Evolutionary conservation across 1,140 invertebrate species (phyloP).

Genomic region (Oryctes rhinoceros): DNA sequence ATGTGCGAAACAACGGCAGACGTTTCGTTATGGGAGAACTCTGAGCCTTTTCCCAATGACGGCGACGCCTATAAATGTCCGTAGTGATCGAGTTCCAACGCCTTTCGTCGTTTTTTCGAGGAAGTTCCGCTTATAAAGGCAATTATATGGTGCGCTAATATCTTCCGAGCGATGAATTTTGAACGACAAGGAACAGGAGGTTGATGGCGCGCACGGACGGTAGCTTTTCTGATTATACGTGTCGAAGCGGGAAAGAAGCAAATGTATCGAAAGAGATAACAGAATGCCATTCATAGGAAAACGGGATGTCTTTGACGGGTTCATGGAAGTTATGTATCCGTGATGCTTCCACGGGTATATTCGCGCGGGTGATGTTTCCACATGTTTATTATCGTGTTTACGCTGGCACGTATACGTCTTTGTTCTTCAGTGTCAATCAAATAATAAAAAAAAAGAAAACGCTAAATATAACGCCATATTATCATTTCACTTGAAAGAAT

Average conservation of each 20-base stretch:
- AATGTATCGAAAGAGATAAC: slow-evolving; percentile 30
- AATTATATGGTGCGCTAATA: slow-evolving; percentile 32
- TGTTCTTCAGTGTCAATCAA: no score
- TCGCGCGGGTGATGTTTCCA: no score
- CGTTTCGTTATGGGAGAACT: slow-evolving; percentile 3
- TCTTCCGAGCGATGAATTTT: slow-evolving; percentile 27
- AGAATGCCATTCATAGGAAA: background rate
- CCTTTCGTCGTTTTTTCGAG: background rate
- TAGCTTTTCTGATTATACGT: slow-evolving; percentile 2
- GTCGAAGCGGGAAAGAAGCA: background rate
- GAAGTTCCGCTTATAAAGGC: slow-evolving; percentile 26
- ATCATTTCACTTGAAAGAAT: no score
- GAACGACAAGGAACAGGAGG: slow-evolving; percentile 5
- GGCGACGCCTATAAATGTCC: slow-evolving; percentile 14
- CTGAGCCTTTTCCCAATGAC: slow-evolving; percentile 3
- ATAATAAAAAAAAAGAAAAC: no score
- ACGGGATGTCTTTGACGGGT: background rate
- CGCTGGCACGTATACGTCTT: no score
- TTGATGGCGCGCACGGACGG: background rate
- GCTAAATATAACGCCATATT: no score
- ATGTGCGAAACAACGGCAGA: background rate
- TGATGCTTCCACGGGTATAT: no score
- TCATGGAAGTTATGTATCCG: background rate
- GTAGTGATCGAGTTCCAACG: background rate
- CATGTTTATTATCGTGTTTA: no score